Conservation (phyloP, 2,888 invertebrate genomes). For the Drosophila austrosaltans region DNA sequence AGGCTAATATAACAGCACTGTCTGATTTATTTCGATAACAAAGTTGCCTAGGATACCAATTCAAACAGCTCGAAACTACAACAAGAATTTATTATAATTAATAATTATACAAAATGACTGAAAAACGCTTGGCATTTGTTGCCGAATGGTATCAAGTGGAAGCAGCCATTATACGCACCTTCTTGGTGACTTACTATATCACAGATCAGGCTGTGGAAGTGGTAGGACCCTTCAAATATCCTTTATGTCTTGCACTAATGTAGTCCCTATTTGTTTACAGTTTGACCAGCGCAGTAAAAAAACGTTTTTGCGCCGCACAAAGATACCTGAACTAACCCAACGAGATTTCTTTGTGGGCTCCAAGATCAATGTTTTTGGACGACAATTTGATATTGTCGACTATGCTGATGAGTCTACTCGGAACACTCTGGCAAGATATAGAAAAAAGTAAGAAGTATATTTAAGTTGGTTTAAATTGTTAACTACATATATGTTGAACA, state of each 20-base stretch:
- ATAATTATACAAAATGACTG: constrained; percentile 3
- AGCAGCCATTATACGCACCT: constrained; percentile 89
- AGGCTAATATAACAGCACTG: background rate
- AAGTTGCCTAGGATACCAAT: background rate
- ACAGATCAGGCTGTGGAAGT: constrained; percentile 92
- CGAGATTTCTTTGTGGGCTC: constrained; percentile 90
- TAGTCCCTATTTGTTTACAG: constrained; percentile 74
- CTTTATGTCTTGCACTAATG: background rate
- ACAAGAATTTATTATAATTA: background rate
- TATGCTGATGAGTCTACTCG: constrained; percentile 89
- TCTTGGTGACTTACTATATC: constrained; percentile 90
- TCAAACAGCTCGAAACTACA: background rate
- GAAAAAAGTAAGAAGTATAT: constrained; percentile 86
- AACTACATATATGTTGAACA: background rate
- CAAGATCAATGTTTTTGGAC: constrained; percentile 89
- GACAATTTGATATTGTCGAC: constrained; percentile 89
- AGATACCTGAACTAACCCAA: constrained; percentile 87
- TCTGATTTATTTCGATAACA: background rate
- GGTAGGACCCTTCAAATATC: constrained; percentile 82
- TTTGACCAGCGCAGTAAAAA: constrained; percentile 87
- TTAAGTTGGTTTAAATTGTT: too few species aligned
- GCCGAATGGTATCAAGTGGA: constrained; percentile 95
- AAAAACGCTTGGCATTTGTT: constrained; percentile 84
- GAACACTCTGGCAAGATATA: constrained; percentile 84
- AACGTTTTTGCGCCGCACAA: constrained; percentile 87